phyloP scores from a whole-genome alignment of 2,797 vertebrate genomes.

The Betta splendens region DNA sequence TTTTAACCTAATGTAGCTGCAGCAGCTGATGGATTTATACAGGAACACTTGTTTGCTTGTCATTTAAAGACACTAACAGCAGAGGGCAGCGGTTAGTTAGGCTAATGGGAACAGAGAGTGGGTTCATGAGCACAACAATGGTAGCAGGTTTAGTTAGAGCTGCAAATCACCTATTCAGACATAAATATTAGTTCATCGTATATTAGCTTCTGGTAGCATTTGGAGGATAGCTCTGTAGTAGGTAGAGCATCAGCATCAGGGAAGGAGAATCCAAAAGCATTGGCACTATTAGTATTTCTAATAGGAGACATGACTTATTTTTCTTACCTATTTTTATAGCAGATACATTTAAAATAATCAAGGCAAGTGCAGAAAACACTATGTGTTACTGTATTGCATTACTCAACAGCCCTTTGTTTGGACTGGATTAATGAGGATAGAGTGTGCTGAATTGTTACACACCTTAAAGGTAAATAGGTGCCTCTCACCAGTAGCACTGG shows the following conservation, averaged over 20 bases:
- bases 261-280: neutral
- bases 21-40: neutral
- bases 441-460: neutral
- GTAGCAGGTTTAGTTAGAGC: neutral
- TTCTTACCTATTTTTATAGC: neutral
- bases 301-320: no score
- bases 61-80: conserved; percentile 31
- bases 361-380: neutral
- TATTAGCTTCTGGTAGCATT: neutral
- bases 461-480: neutral
- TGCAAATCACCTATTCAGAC: neutral
- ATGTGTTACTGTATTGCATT: no score
- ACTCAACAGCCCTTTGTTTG: no score
- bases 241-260: neutral
- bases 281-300: neutral
- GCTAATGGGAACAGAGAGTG: neutral
- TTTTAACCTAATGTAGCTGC: neutral
- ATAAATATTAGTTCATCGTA: neutral
- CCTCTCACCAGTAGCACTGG: neutral
- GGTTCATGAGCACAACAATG: neutral
- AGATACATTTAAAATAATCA: neutral
- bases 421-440: neutral
- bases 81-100: conserved; percentile 54
- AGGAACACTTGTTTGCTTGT: neutral
- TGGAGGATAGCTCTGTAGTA: no score